Base-by-base conservation (phyloP, 1,140 invertebrate genomes). In the Apocrypta bakeri region DNA sequence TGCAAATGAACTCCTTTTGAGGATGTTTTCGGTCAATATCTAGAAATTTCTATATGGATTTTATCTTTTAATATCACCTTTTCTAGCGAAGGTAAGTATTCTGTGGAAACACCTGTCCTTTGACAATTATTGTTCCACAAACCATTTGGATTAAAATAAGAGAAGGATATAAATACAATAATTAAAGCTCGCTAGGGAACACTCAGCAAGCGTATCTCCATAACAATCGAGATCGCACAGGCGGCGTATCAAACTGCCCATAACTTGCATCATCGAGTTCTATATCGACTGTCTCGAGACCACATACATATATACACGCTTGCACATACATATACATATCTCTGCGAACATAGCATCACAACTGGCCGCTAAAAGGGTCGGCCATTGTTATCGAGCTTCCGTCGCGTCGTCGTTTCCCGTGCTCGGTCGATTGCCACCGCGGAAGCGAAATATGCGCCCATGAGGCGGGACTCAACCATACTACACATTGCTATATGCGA, bases 241-340 rank as follows among this genome's bases (percentile, higher is more conserved):
- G 3, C 21, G 14, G 48, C 17, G 48, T 4, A 56, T 56, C 48
- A 56, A 56, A 56, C 48, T n/a, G 48, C 84, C 85, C 79, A 86
- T 85, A 84, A 84, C 82, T 87, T 84, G 84, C 78, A 80, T 74
- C 71, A 82, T 87, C 85, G 81, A 77, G 85, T 81, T 63, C 82
- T 83, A n/a, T n/a, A 68, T 78, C 56, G 68, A 66, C 68, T 64
- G n/a, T 48, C 79, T 81, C 68, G 24, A 66, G 40, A 21, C 42
- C 66, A 27, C 24, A n/a, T n/a, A n/a, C n/a, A n/a, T 11, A 29
- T 63, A 48, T 33, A 37, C 33, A 9, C 33, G 33, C 33, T n/a
- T n/a, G n/a, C n/a, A n/a, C 33, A 11, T 24, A 61, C 40, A 17
- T 17, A 48, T 17, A 48, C 40, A 42, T 42, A 21, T 56, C 48